phyloP scores from a whole-genome alignment of 1,140 invertebrate genomes.

The Mercenaria mercenaria region DNA sequence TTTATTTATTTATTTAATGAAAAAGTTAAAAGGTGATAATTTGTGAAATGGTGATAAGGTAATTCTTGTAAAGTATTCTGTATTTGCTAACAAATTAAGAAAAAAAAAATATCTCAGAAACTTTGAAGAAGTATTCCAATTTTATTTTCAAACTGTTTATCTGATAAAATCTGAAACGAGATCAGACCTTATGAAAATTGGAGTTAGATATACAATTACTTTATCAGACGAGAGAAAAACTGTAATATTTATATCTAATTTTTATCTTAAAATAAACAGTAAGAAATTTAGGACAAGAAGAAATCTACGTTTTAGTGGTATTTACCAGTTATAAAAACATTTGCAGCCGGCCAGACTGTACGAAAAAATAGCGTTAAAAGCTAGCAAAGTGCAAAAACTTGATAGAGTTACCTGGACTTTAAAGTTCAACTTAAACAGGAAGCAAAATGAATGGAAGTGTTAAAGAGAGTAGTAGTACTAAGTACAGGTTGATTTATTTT shows the following conservation, averaged over 20 bases:
- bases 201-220: not conserved
- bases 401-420: not conserved
- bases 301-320: not conserved
- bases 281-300: not conserved
- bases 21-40: no score
- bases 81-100: no score
- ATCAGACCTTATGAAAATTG: not conserved
- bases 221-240: not conserved
- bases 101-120: no score
- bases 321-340: not conserved
- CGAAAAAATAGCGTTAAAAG: not conserved
- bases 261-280: slow-evolving; percentile 1
- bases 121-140: not conserved
- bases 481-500: slow-evolving; percentile 58
- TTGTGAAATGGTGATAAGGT: no score
- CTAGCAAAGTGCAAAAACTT: not conserved
- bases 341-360: not conserved
- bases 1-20: no score
- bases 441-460: slow-evolving; percentile 7
- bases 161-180: not conserved
- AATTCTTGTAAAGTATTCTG: no score
- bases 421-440: not conserved
- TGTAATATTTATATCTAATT: not conserved
- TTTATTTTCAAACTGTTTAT: not conserved
- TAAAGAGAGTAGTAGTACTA: not conserved